Evolutionary conservation across 2,797 vertebrate genomes (phyloP).

Genomic region (Anas acuta): DNA sequence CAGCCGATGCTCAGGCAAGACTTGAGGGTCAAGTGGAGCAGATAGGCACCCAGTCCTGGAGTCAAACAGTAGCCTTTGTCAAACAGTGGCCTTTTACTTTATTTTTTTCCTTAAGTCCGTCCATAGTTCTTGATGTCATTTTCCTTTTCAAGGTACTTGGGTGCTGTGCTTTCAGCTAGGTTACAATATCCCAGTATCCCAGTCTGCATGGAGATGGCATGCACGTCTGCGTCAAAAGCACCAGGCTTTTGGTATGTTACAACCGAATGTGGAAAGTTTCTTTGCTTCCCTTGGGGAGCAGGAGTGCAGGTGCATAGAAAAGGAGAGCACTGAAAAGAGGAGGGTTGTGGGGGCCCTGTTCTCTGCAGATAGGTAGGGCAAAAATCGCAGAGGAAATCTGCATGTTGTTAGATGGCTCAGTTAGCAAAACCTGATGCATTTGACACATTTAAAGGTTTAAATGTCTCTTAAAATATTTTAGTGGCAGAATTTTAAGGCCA

Average conservation of each 20-base stretch:
- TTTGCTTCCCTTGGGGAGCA: not conserved
- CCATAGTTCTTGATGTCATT: not conserved
- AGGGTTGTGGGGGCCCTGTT: not conserved
- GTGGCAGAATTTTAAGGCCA: not conserved
- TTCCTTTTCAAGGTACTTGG: not conserved
- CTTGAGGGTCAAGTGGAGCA: not conserved
- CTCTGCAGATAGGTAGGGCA: not conserved
- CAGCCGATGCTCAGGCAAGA: not conserved
- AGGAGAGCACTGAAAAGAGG: not conserved
- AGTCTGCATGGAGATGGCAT: not conserved
- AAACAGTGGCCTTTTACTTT: not conserved
- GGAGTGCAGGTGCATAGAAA: not conserved
- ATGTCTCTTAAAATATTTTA: not conserved
- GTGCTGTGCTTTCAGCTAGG: not conserved
- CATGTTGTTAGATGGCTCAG: not conserved
- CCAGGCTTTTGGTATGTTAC: rapidly evolving
- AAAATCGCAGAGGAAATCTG: not conserved
- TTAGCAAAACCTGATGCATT: not conserved
- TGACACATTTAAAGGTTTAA: not conserved
- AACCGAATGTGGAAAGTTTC: not conserved
- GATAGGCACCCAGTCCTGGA: not conserved
- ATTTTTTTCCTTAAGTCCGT: not conserved
- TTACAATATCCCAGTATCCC: not conserved
- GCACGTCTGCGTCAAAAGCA: not conserved
- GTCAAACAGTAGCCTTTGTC: not conserved